Base-by-base conservation (phyloP, 2,113 vertebrate species). In the Dasyprocta punctata region DNA sequence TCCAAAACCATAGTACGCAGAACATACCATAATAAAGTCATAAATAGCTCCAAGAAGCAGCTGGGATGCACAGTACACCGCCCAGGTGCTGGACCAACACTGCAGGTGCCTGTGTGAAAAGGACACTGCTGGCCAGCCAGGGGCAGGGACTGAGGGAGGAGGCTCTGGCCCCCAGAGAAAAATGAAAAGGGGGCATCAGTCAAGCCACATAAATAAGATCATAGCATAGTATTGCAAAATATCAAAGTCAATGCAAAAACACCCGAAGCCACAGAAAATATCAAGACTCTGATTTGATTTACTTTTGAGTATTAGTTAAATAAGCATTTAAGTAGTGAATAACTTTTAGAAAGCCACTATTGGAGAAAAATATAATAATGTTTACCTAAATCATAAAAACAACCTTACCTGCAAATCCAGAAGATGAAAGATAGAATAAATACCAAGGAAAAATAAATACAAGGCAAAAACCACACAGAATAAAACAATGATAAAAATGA, bases 401-500 rank as follows among this genome's bases (percentile, higher is more conserved):
- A 95, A 88, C 20, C 20, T 49, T 22, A 90, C 41, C 41, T 36
- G 14, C 49, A 9, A 94, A 47, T 88, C 41, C 65, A 82, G 26
- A 81, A 81, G 78, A 88, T 11, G 77, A 60, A 86, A 94, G 80
- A 47, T 65, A 10, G 10, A 60, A 16, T 75, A 69, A 75, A 95
- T 3, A 89, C 33, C 13, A 61, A 92, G 61, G 87, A 78, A 95
- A 95, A 89, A 65, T 56, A 86, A 67, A 44, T 2, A 82, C 28
- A 26, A 78, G 93, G 44, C 3, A 56, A 95, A 94, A 81, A 28
- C 0, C 6, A 52, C 44, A 86, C 49, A 65, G 17, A 80, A 73
- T 2, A 86, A 87, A 86, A 89, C 28, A 82, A 56, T 90, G 60
- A 89, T 61, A 7, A 90, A 92, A 94, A 86, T 65, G 82, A 96